These are phyloP conservation scores for Physeter macrocephalus DNA, from an alignment of 2,113 vertebrate species.

Conservation along the genomic window DNA sequence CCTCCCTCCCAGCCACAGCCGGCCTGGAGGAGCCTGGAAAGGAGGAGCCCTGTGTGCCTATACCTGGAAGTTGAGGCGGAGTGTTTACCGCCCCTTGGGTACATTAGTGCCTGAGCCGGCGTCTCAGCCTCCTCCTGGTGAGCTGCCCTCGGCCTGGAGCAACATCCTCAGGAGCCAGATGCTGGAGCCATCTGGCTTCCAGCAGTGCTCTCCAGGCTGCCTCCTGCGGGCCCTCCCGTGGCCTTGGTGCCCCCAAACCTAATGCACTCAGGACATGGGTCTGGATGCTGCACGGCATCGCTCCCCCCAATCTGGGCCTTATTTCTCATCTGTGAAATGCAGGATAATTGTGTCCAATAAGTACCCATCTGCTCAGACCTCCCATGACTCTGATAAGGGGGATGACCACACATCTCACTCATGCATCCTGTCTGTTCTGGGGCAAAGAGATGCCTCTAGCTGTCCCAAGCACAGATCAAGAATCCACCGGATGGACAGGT, in stretches of 20 bases:
- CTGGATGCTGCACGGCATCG: neutral
- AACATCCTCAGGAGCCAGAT: neutral
- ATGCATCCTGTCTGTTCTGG: neutral
- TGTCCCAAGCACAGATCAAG: neutral
- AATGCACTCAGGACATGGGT: too few species aligned
- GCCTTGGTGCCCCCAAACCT: neutral
- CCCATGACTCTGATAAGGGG: neutral
- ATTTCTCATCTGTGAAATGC: neutral
- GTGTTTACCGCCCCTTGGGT: neutral
- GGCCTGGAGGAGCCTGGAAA: neutral
- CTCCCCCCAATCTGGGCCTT: neutral
- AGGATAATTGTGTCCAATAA: neutral
- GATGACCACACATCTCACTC: neutral
- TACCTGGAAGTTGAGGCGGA: neutral
- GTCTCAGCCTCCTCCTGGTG: neutral
- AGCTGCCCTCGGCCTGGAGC: neutral
- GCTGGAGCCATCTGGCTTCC: neutral
- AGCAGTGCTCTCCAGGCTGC: neutral
- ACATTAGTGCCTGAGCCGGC: neutral
- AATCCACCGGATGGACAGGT: neutral
- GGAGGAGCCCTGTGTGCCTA: neutral
- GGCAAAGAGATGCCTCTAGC: neutral
- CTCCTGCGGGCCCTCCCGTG: rapidly evolving
- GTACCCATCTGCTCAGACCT: neutral
- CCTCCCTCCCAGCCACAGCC: too few species aligned